phyloP scores from a whole-genome alignment of 2,888 invertebrate genomes.

The Thecophora atra region DNA sequence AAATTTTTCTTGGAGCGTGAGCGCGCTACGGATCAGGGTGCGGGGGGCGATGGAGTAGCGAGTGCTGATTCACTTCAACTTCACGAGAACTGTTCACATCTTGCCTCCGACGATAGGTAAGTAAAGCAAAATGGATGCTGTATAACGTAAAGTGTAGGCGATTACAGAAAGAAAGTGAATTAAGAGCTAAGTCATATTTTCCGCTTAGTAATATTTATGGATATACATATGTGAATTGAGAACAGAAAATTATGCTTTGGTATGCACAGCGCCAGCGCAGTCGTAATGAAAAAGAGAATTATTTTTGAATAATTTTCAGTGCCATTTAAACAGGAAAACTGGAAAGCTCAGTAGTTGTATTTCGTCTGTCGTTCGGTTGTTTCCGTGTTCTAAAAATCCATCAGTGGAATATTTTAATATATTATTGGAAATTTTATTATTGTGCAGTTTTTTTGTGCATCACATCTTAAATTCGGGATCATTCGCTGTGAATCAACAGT shows the following conservation, averaged over 20 bases:
- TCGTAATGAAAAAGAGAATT: background rate
- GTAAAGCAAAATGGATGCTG: constrained; percentile 8
- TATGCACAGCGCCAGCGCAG: constrained; percentile 8
- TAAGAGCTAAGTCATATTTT: background rate
- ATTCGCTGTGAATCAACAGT: too few species aligned
- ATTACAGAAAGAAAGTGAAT: background rate
- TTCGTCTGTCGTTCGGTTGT: constrained; percentile 15
- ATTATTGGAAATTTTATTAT: background rate
- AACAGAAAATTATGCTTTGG: constrained; percentile 1
- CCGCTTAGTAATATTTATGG: background rate
- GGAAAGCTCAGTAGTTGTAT: constrained; percentile 23
- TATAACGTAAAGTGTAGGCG: background rate
- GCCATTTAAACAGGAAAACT: background rate
- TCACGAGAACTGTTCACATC: constrained; percentile 46
- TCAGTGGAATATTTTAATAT: background rate
- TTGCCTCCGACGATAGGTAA: constrained; percentile 50
- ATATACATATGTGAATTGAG: background rate
- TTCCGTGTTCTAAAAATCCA: background rate
- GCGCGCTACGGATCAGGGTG: constrained; percentile 28
- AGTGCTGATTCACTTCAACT: constrained; percentile 45
- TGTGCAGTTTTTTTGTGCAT: background rate
- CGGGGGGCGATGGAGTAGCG: constrained; percentile 24
- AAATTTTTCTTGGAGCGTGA: constrained; percentile 49
- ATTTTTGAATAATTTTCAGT: constrained; percentile 10
- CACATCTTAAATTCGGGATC: too few species aligned